These are phyloP conservation scores for Myotis vivesi DNA, from an alignment of 2,797 vertebrate genomes.

Conservation along the genomic window DNA sequence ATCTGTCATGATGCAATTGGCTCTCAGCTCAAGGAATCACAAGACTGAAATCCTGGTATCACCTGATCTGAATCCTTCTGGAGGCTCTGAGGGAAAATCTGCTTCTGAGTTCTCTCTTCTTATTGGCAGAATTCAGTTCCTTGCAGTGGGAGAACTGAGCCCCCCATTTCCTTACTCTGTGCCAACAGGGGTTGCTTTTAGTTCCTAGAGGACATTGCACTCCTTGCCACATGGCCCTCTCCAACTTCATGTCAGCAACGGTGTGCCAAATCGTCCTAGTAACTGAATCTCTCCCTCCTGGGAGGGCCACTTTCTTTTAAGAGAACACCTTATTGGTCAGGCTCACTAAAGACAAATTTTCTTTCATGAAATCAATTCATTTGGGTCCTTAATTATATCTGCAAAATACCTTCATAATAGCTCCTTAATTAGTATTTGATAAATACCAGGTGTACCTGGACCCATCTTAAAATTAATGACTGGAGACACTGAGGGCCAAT, in stretches of 20 bases:
- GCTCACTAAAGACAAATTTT: not conserved
- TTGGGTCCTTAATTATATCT: not conserved
- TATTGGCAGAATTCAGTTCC: not conserved
- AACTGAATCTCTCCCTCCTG: not conserved
- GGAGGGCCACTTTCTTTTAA: not conserved
- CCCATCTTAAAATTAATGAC: not conserved
- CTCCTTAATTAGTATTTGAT: not conserved
- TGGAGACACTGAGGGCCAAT: too few relatives aligned
- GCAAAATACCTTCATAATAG: not conserved
- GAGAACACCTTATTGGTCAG: not conserved
- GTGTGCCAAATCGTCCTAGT: not conserved
- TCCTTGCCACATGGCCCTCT: not conserved
- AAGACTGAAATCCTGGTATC: not conserved
- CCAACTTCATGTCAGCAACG: not conserved
- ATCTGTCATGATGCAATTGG: not conserved
- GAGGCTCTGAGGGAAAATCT: not conserved
- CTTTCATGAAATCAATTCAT: not conserved
- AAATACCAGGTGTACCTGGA: not conserved
- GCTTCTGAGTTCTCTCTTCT: not conserved
- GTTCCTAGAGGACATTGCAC: not conserved
- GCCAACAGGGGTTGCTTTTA: not conserved
- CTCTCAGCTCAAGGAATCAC: not conserved
- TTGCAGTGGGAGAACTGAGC: not conserved
- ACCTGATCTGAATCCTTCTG: not conserved
- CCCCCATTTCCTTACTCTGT: not conserved